Evolutionary conservation across 1,140 invertebrate genomes (phyloP), one percentile per base, ranked within the genome.

Genomic region (Anastatus disparis): DNA sequence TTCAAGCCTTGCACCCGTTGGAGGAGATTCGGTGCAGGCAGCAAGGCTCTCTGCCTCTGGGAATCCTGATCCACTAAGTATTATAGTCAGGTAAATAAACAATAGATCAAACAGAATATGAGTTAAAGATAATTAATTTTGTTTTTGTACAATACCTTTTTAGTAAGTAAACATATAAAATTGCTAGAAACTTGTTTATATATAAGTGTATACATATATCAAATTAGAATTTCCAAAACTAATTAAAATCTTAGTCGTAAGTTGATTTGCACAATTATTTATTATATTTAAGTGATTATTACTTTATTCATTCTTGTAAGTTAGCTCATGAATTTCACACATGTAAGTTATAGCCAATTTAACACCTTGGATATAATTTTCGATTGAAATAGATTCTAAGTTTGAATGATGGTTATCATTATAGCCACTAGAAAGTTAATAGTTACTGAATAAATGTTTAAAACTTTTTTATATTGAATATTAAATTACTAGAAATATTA

Each of bases 11-110:
- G 81, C 83, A 77, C 80, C 80, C 68, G 77, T 84, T 73, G 83
- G 84, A 77, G 84, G 82, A 73, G 84, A 85, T 76, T 79, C 83
- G 40, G 73, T 85, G 61, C 84, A 85, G 72, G 83, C 84, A 79
- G 83, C 84, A 66, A 84, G 85, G 77, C 82, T 85, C 56, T 86
- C 84, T 70, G 80, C 79, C 63, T 83, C 82, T 70, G 82, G 74
- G 71, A 84, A 81, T 76, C 73, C 76, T 63, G 83, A 85, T 72
- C 84, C 82, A 75, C 77, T 84, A 72, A 82, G 81, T 62, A 81
- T 86, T 72, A 78, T 84, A 76, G 80, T 84, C 74, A 80, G 84
- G 84, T 86, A 81, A 67, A 40, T 53, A 24, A n/a, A n/a, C n/a
- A n/a, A n/a, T n/a, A n/a, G n/a, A n/a, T n/a, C n/a, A n/a, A n/a